Evolutionary conservation across 1,140 invertebrate species (phyloP), one percentile per base, ranked within the genome.

Genomic region (Euschistus heros): DNA sequence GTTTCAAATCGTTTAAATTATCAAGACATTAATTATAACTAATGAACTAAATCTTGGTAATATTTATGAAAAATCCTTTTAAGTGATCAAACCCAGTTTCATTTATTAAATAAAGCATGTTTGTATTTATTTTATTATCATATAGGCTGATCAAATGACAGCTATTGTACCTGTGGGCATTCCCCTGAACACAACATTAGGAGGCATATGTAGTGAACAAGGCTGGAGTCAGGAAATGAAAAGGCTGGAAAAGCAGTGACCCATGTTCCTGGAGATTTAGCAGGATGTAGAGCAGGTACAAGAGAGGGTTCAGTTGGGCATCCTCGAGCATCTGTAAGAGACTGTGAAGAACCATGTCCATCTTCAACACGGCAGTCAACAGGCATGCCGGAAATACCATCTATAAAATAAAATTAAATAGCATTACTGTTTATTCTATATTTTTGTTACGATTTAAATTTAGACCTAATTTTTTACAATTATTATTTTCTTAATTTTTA

Each of bases 241-340:
- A 67, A 67, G 50, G 66, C 66, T 33, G 66, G 66, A 30, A 67
- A 67, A 8, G 66, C 66, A 20, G 66, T 64, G 5, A 44, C 66
- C 66, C 66, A 67, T 20, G 62, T 50, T n/a, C 62, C 54, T 20
- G 62, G 27, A 10, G 22, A 24, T 14, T 14, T 15, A 2, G 24
- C 24, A 4, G 20, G 37, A n/a, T 64, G 55, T 3, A 67, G 50
- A 17, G 52, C 24, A 2, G 66, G 66, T 7, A 67, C 47, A 2
- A 67, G 44, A 24, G 30, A 17, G 3, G 66, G 42, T 10, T 67
- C 66, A 5, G 47, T 67, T 15, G 66, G 26, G 46, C 66, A 67
- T 7, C 66, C 66, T 30, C 55, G 18, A 15, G 27, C 18, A 30
- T 67, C 66, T 44, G 66, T 46, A 18, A 67, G 42, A 8, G 44